Percentiles rank a stretch among this genome's conserved stretches.
Evolutionary conservation across 2,113 vertebrate genomes (phyloP).

Genomic region (Phaethornis superciliosus): DNA sequence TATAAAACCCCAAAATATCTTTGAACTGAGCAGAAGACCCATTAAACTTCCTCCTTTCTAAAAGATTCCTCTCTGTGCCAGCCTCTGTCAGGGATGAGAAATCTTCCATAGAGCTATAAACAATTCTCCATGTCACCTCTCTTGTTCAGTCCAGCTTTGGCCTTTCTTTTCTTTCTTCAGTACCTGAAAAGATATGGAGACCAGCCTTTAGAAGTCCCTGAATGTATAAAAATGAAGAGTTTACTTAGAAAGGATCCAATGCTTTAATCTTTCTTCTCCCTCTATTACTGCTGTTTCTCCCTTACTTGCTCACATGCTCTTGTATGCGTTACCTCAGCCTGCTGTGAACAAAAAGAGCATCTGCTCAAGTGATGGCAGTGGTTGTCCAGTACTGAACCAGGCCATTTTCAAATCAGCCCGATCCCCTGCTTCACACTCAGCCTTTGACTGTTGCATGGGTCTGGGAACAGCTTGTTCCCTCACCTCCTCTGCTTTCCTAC

Average conservation of each 20-base stretch:
- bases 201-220: neutral
- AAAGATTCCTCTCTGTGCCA: slow-evolving; percentile 30
- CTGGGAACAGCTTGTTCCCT: slow-evolving; percentile 12
- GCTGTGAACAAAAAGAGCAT: neutral
- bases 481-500: neutral
- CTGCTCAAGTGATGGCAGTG: slow-evolving; percentile 39
- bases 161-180: slow-evolving; percentile 79
- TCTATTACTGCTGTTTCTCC: neutral
- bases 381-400: neutral
- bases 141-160: slow-evolving; percentile 72
- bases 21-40: neutral
- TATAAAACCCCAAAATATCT: slow-evolving; percentile 22
- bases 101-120: neutral
- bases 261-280: neutral
- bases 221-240: neutral
- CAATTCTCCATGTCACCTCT: neutral
- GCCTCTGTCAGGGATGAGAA: neutral
- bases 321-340: neutral
- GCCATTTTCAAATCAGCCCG: neutral
- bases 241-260: neutral
- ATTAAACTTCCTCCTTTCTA: slow-evolving; percentile 10
- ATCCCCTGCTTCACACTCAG: neutral
- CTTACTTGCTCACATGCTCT: neutral
- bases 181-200: slow-evolving; percentile 72
- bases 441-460: neutral